Evolutionary conservation across 1,140 invertebrate genomes (phyloP), one percentile per base, ranked within the genome.

Genomic region (Eulimnadia texana): DNA sequence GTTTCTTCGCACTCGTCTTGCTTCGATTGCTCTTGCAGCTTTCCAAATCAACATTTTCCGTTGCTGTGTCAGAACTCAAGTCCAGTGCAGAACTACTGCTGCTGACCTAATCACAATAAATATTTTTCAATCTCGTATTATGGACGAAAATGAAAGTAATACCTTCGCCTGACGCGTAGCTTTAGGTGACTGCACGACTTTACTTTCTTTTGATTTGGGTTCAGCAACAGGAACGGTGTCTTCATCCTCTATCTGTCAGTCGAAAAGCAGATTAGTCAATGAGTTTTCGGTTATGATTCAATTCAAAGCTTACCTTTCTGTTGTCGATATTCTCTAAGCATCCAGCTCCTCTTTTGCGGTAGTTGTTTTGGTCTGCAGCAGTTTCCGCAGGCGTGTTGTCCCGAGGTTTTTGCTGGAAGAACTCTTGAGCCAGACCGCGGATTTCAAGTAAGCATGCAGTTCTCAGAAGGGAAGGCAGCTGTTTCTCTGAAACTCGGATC

Each of bases 391-490:
- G 16, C 16, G 33, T 16, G 16, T 42, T 9, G 6, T 42, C 16
- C 33, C 16, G 6, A 9, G 33, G 24, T 29, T 16, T 22, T 2
- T 27, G 55, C 3, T n/a, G 2, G 27, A 29, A 27, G 22, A 57
- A 57, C 22, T 57, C 53, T 23, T 61, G 50, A 3, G 60, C 51
- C 2, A 61, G 52, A 13, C 60, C 60, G n/a, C 60, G 11, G 28
- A 61, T 61, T 53, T 61, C 60, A 27, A 61, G 53, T 28, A 61
- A 50, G 22, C 29, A 53, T 22, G 60, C 60, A 25, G 60, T 52
- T 23, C 33, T 61, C 24, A 61, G 28, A 3, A 61, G 55, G 11
- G 55, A 57, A 29, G 55, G 25, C 2, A 57, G 55, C 3, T 27
- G 27, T 16, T 20, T 50, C 19, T 63, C 62, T 1, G 55, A 42